These are phyloP conservation scores for Machaerirhynchus nigripectus DNA, from an alignment of 2,113 vertebrate species.

Conservation along the genomic window DNA sequence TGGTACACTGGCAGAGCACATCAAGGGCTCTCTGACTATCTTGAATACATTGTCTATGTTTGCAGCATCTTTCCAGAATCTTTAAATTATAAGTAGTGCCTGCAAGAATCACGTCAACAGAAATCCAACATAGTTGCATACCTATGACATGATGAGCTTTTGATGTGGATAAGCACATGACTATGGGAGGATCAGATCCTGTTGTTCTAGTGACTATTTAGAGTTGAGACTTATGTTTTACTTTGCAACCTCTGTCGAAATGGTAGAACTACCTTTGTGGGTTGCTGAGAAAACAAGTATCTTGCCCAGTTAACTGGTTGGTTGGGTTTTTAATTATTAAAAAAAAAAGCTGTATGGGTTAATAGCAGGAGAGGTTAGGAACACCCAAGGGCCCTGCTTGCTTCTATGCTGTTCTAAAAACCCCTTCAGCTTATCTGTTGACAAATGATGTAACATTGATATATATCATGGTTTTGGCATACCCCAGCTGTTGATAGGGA, in stretches of 20 bases:
- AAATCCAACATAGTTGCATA: not conserved
- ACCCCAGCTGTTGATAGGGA: not conserved
- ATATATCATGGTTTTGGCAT: not conserved
- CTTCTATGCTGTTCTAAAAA: not conserved
- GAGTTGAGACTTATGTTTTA: not conserved
- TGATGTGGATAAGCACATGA: fast-evolving
- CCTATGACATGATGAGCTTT: not conserved
- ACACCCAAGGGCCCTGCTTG: not conserved
- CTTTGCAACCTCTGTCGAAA: not conserved
- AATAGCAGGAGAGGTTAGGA: not conserved
- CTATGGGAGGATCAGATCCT: not conserved
- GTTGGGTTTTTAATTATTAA: too few relatives aligned
- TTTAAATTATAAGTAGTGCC: not conserved
- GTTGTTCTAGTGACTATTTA: not conserved
- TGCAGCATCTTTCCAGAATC: not conserved
- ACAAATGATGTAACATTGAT: not conserved
- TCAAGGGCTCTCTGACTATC: not conserved
- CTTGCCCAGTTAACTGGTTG: not conserved
- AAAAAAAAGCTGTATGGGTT: not conserved
- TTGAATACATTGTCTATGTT: not conserved
- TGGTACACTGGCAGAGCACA: not conserved
- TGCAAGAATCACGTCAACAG: not conserved
- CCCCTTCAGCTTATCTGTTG: not conserved
- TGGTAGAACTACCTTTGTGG: not conserved
- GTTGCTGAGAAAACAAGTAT: not conserved